phyloP scores from a whole-genome alignment of 2,797 vertebrate genomes.

The Ctenosaura bakeri region DNA sequence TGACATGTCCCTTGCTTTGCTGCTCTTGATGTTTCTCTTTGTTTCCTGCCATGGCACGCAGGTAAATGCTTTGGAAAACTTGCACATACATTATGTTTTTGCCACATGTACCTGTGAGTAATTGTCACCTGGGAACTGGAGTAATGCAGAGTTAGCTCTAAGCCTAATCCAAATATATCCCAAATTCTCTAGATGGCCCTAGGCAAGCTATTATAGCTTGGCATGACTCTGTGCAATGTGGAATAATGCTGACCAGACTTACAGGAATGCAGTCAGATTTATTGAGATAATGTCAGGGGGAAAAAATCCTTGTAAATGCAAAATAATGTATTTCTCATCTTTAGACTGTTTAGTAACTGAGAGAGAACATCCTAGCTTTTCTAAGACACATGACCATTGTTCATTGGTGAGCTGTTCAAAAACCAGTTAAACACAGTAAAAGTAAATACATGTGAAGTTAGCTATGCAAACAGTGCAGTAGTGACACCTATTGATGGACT shows the following conservation, averaged over 20 bases:
- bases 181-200: no score
- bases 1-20: slow-evolving; percentile 60
- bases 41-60: slow-evolving; percentile 62
- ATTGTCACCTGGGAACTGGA: background rate
- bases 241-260: background rate
- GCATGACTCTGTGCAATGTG: background rate
- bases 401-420: background rate
- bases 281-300: background rate
- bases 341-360: background rate
- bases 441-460: background rate
- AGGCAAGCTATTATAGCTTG: background rate
- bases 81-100: background rate
- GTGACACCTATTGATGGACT: background rate
- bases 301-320: background rate
- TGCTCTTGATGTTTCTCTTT: slow-evolving; percentile 70
- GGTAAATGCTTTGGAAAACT: slow-evolving; percentile 46
- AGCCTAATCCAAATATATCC: slow-evolving; percentile 13
- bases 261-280: background rate
- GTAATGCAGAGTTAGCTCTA: background rate
- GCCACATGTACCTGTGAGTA: background rate
- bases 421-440: background rate
- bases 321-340: background rate
- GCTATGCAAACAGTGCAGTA: background rate
- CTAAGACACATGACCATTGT: background rate
- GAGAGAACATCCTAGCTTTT: background rate